Evolutionary conservation across 1,140 invertebrate genomes (phyloP), one percentile per base, ranked within the genome.

Genomic region (Drosophila carrolli): DNA sequence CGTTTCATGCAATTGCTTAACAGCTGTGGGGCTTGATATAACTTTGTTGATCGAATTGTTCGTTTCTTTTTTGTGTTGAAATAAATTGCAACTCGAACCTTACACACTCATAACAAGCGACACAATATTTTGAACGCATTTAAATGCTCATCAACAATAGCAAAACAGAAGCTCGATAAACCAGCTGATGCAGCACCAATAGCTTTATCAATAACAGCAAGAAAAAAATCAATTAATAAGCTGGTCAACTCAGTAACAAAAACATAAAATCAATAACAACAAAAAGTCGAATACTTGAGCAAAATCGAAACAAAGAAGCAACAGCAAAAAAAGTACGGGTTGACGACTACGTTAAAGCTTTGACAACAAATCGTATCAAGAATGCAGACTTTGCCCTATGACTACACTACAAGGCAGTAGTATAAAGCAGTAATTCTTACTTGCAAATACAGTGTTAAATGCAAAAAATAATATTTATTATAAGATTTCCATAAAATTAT

Each of bases 311-410:
- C 50, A 81, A 50, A 70, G 35, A 57, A 65, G 35, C 48, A 59
- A 40, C 53, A 43, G 2, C 68, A 55, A 50, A 16, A 66, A 65
- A 43, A 37, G 10, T 41, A 44, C 16, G 47, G 38, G 46, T 63
- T 51, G 58, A 43, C 63, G 63, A 65, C 47, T 44, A 32, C 32
- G 56, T 40, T 51, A 61, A 16, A 51, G 43, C 43, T 54, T 73
- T 61, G 63, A 88, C 83, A 78, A 89, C 80, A 72, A 84, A 89
- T 77, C 65, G 66, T 84, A 77, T 62, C 83, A 81, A 70, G 66
- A 81, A 55, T 71, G 54, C 50, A 88, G 84, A 89, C 84, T 89
- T 89, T 89, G 84, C 80, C 80, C 84, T 84, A 89, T 89, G 84
- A 89, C 84, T 84, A 88, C 75, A 88, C 83, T 16, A 46, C 51